Evolutionary conservation across 2,797 vertebrate genomes (phyloP).

Genomic region (Streptopelia turtur): DNA sequence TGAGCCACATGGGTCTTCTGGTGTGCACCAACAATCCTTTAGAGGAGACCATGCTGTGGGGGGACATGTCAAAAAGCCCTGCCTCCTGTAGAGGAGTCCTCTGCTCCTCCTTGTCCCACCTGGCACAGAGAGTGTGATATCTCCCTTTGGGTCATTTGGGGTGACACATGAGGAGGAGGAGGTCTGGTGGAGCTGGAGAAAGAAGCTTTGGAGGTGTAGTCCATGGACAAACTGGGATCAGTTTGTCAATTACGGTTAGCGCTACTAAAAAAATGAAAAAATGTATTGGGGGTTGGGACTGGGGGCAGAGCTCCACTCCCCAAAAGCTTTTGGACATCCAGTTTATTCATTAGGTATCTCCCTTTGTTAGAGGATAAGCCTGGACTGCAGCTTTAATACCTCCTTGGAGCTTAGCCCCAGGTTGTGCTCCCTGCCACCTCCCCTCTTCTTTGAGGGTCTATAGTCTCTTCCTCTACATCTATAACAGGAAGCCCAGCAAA

Average conservation of each 20-base stretch:
- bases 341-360: background rate
- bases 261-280: background rate
- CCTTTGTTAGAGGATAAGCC: background rate
- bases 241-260: background rate
- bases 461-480: background rate
- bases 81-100: background rate
- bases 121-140: background rate
- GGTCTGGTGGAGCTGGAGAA: background rate
- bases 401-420: background rate
- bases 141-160: background rate
- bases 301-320: background rate
- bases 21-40: background rate
- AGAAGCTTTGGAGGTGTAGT: background rate
- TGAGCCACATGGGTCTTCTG: accelerated
- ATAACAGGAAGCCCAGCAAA: background rate
- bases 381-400: background rate
- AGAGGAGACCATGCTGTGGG: background rate
- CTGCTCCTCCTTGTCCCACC: background rate
- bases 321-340: background rate
- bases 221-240: background rate
- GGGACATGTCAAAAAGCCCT: background rate
- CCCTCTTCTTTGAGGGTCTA: background rate
- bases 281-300: background rate
- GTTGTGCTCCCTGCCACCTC: background rate
- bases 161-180: background rate